These are phyloP conservation scores for Limnephilus lunatus DNA, from an alignment of 2,888 invertebrate genomes.

Conservation along the genomic window DNA sequence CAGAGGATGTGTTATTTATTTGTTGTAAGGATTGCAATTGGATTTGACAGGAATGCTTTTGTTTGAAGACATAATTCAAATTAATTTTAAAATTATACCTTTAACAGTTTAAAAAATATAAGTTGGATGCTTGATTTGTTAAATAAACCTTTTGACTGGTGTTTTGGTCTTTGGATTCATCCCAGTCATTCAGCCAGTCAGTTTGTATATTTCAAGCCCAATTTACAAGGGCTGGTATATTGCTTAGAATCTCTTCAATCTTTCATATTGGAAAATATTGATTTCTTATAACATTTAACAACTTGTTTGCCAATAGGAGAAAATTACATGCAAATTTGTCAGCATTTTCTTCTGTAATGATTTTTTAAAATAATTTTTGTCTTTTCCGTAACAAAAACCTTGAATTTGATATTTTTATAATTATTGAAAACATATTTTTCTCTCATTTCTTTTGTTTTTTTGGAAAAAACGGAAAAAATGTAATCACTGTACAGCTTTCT, in stretches of 20 bases:
- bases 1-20: background rate
- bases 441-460: background rate
- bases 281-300: background rate
- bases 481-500: background rate
- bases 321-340: background rate
- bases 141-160: background rate
- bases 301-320: background rate
- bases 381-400: background rate
- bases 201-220: background rate
- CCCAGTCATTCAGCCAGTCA: background rate
- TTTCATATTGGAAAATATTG: background rate
- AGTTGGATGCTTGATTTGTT: background rate
- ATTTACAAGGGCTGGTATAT: background rate
- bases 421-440: background rate
- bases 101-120: background rate
- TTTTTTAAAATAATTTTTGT: background rate
- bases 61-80: background rate
- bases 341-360: background rate
- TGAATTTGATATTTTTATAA: background rate
- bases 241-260: background rate
- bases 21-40: background rate
- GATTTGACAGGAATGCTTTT: background rate
- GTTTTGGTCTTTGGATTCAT: background rate
- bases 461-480: background rate
- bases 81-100: background rate